Conservation (phyloP, 2,797 vertebrate species). For the Sebastes itinus region DNA sequence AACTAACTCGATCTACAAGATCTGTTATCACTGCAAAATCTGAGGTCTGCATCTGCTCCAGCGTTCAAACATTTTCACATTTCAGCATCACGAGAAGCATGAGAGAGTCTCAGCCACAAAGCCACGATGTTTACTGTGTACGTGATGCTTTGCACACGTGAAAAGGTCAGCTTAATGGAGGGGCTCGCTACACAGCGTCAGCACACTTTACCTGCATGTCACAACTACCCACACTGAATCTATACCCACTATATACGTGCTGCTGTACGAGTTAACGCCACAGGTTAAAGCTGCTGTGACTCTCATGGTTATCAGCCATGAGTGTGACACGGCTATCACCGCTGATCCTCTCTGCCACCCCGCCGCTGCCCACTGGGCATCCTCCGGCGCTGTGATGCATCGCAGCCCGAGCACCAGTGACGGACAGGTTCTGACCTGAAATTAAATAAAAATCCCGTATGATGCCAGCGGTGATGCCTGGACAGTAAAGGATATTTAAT, state of each 20-base stretch:
- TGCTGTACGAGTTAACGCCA: constrained; percentile 2
- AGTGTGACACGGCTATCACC: constrained; percentile 35
- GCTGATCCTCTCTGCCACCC: constrained; percentile 51
- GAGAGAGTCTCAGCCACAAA: constrained; percentile 35
- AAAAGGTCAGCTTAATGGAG: constrained; percentile 30
- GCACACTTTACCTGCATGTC: constrained; percentile 14
- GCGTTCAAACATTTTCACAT: not conserved
- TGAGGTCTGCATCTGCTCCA: constrained; percentile 12
- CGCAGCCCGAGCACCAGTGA: constrained; percentile 34
- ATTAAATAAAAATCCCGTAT: constrained; percentile 72
- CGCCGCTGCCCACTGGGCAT: constrained; percentile 42
- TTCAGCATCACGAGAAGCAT: not conserved
- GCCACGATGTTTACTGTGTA: constrained; percentile 1
- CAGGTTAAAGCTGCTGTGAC: constrained; percentile 58
- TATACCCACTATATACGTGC: not conserved
- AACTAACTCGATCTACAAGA: not conserved
- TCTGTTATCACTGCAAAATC: constrained; percentile 18
- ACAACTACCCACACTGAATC: not conserved
- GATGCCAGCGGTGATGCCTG: constrained; percentile 67
- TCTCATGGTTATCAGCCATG: constrained; percentile 35
- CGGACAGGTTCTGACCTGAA: constrained; percentile 69
- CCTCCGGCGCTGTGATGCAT: constrained; percentile 48
- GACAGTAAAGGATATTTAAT: constrained; percentile 63
- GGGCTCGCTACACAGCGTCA: constrained; percentile 1
- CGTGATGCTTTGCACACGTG: constrained; percentile 6